Evolutionary conservation across 2,113 vertebrate species (phyloP).

Genomic region (Chlamydotis undulata): DNA sequence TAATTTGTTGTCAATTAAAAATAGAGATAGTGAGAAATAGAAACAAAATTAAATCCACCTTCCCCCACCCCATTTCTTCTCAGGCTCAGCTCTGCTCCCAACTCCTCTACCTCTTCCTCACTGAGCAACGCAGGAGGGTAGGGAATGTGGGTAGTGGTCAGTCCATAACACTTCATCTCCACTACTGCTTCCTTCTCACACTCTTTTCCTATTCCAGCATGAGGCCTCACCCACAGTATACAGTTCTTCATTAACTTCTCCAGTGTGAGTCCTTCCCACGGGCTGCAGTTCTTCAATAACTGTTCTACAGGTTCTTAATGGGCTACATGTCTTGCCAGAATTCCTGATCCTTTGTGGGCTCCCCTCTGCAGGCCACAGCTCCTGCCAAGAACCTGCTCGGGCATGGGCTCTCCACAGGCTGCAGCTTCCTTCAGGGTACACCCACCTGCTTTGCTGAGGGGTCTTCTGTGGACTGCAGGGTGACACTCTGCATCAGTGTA

Average conservation of each 20-base stretch:
- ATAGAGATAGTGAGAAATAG: neutral
- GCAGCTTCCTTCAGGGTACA: neutral
- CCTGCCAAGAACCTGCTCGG: neutral
- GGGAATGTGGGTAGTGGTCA: rapidly evolving
- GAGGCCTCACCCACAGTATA: neutral
- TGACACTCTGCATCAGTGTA: neutral
- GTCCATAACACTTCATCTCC: neutral
- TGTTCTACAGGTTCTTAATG: neutral
- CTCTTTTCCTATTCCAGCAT: neutral
- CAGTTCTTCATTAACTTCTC: neutral
- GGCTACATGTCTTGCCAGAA: neutral
- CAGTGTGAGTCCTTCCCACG: rapidly evolving
- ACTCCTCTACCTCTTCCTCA: neutral
- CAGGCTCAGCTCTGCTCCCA: neutral
- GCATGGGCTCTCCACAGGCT: neutral
- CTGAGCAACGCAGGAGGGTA: rapidly evolving
- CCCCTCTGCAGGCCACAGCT: neutral
- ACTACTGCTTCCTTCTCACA: neutral
- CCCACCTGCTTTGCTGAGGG: neutral
- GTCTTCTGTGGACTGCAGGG: neutral
- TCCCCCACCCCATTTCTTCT: neutral
- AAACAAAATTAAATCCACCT: neutral
- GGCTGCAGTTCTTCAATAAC: neutral
- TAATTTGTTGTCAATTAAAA: neutral
- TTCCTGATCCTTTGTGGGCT: rapidly evolving